Conservation (phyloP, 2,113 vertebrate genomes). For the Notarius quadriscutis region DNA sequence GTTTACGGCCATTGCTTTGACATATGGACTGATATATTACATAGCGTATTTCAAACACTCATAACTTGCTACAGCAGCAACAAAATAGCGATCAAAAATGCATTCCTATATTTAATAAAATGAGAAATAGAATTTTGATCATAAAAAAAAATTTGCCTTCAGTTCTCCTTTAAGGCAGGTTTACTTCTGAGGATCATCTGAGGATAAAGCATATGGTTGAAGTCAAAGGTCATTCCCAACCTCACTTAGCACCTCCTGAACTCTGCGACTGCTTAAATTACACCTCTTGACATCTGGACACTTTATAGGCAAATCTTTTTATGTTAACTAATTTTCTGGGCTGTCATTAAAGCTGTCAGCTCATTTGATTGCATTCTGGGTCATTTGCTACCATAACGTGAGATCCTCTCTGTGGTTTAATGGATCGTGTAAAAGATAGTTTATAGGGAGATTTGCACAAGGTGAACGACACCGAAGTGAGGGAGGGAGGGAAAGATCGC, state of each 20-base stretch:
- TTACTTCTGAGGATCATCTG: background rate
- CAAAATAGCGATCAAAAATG: too few relatives aligned
- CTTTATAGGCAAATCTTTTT: constrained; percentile 66
- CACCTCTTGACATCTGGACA: constrained; percentile 58
- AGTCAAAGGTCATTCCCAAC: constrained; percentile 23
- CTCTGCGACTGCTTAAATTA: constrained; percentile 32
- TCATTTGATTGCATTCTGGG: constrained; percentile 67
- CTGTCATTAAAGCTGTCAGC: constrained; percentile 65
- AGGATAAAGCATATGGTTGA: constrained; percentile 1
- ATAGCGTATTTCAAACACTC: too few relatives aligned
- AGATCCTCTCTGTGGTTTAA: constrained; percentile 61
- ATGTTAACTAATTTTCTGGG: constrained; percentile 64
- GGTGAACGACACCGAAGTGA: constrained; percentile 58
- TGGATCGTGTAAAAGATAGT: constrained; percentile 63
- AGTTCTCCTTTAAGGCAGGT: too few relatives aligned
- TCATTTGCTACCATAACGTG: constrained; percentile 63
- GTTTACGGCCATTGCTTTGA: too few relatives aligned
- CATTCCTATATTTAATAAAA: too few relatives aligned
- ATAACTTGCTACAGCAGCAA: too few relatives aligned
- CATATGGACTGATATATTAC: too few relatives aligned
- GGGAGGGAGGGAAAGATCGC: constrained; percentile 53
- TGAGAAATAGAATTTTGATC: too few relatives aligned
- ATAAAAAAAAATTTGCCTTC: too few relatives aligned
- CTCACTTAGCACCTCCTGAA: constrained; percentile 11
- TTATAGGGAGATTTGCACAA: constrained; percentile 69